These are phyloP conservation scores for Vicugna pacos DNA, from an alignment of 2,113 vertebrate genomes.

Conservation along the genomic window DNA sequence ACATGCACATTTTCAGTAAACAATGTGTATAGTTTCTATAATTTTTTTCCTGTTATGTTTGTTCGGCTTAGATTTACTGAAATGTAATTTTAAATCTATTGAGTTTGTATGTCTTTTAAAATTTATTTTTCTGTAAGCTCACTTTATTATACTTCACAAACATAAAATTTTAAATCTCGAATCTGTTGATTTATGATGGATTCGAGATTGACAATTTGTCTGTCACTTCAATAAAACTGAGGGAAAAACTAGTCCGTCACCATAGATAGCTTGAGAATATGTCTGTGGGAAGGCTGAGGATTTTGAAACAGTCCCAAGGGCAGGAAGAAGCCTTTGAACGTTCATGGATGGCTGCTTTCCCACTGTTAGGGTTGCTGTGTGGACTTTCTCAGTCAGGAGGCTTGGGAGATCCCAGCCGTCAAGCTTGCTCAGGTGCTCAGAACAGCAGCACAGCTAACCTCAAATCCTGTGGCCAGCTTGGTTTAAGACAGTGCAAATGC, in stretches of 20 bases:
- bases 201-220: not conserved
- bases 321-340: not conserved
- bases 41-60: not conserved
- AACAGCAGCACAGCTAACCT: not conserved
- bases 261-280: not conserved
- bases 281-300: not conserved
- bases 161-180: not conserved
- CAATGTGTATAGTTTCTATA: not conserved
- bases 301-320: not conserved
- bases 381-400: not conserved
- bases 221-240: not conserved
- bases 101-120: not conserved
- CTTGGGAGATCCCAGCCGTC: not conserved
- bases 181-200: not conserved
- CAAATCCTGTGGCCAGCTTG: not conserved
- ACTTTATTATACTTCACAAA: slow-evolving; percentile 17
- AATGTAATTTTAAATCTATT: slow-evolving; percentile 30
- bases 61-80: slow-evolving; percentile 52
- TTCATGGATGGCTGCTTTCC: not conserved
- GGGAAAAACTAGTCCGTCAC: not conserved
- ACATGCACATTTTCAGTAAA: not conserved
- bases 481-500: not conserved
- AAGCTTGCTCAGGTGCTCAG: not conserved
- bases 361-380: not conserved
- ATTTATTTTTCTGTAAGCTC: slow-evolving; percentile 9